These are phyloP conservation scores for Halocynthia aurantium DNA, from an alignment of 23 tunicate genomes.

Conservation along the genomic window DNA sequence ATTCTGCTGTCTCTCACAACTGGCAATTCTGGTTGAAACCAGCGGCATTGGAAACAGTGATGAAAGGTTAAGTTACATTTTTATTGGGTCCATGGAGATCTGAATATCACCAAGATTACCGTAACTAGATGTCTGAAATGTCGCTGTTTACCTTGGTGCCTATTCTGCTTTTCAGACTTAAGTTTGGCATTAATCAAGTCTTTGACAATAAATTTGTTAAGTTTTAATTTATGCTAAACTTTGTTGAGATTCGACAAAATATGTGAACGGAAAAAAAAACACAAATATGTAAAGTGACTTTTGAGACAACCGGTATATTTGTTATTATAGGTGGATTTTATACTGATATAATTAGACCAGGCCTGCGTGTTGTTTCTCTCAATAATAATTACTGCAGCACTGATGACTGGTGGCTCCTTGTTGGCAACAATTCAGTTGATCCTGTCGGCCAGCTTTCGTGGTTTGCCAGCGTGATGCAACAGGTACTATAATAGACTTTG, in stretches of 20 bases:
- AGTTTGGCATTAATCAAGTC: too few relatives aligned
- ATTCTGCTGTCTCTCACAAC: neutral
- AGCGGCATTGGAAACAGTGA: constrained; percentile 2
- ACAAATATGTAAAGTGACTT: too few relatives aligned
- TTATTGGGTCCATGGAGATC: too few relatives aligned
- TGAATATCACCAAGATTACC: too few relatives aligned
- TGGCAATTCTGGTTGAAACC: constrained; percentile 17
- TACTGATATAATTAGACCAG: constrained; percentile 6
- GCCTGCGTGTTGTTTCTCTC: constrained; percentile 15
- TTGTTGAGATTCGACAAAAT: too few relatives aligned
- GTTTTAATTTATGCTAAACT: too few relatives aligned
- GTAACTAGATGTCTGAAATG: too few relatives aligned
- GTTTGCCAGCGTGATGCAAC: constrained; percentile 14
- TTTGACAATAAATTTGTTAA: too few relatives aligned
- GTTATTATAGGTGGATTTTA: constrained; percentile 17
- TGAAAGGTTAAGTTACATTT: constrained; percentile 3
- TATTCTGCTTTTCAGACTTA: too few relatives aligned
- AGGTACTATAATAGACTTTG: neutral
- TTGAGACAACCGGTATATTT: too few relatives aligned
- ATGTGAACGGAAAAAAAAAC: too few relatives aligned
- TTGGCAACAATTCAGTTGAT: constrained; percentile 17
- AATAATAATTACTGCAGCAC: constrained; percentile 22
- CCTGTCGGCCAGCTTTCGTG: constrained; percentile 13
- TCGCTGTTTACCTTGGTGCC: too few relatives aligned
- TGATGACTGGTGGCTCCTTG: constrained; percentile 20